phyloP scores from a whole-genome alignment of 2,888 invertebrate species.

The Taphrorychus bicolor region DNA sequence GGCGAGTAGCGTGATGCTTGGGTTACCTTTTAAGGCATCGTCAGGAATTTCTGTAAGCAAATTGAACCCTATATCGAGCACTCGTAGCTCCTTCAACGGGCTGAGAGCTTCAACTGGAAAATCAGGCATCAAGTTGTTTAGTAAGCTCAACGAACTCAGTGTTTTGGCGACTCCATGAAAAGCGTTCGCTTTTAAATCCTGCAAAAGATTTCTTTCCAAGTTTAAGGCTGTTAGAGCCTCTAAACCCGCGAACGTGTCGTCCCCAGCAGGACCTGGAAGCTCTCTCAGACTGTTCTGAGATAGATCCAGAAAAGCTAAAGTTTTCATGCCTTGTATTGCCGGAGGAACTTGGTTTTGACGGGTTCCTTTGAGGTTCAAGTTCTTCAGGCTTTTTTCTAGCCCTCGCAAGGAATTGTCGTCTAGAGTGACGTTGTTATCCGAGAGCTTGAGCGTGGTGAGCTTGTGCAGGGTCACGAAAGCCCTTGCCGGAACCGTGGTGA shows the following conservation, averaged over 20 bases:
- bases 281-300: conserved; percentile 88
- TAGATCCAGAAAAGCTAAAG: conserved; percentile 86
- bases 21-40: conserved; percentile 82
- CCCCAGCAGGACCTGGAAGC: conserved; percentile 72
- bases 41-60: conserved; percentile 81
- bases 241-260: conserved; percentile 76
- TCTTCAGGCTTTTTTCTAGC: conserved; percentile 81
- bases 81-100: conserved; percentile 79
- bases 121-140: conserved; percentile 87
- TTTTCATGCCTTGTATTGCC: conserved; percentile 77
- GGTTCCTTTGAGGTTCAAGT: conserved; percentile 88
- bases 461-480: conserved; percentile 77
- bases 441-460: conserved; percentile 81
- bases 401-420: conserved; percentile 76
- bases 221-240: conserved; percentile 86
- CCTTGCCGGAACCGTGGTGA: conserved; percentile 73
- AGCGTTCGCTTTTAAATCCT: conserved; percentile 75
- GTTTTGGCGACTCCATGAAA: conserved; percentile 83
- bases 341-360: conserved; percentile 81
- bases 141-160: conserved; percentile 84
- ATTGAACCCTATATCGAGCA: conserved; percentile 92
- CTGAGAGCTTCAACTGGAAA: conserved; percentile 85
- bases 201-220: conserved; percentile 86
- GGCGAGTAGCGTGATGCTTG: conserved; percentile 84
- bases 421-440: conserved; percentile 85